Base-by-base conservation (phyloP, 2,113 vertebrate species). In the Irena cyanogastra region DNA sequence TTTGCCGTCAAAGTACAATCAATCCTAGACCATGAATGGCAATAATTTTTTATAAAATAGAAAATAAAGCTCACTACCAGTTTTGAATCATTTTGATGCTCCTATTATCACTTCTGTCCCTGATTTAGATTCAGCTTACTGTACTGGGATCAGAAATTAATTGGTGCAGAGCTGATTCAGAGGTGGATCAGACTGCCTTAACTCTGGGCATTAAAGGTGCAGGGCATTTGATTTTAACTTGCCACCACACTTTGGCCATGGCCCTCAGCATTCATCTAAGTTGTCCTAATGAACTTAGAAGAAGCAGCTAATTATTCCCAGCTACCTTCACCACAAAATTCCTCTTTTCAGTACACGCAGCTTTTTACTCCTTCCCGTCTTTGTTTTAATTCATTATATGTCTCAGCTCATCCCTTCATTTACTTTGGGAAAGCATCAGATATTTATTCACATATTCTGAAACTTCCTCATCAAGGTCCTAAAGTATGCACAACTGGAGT, bases 351-450 rank as follows among this genome's bases (percentile, higher is more conserved):
- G 15, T 59, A 30, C 3, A 71, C 1, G 1, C 13, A 41, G 14
- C 1, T 15, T 45, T 13, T 17, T 24, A 22, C 12, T 1, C 6
- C 2, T 2, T 1, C 6, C 1, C 9, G 30, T 27, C 22, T 54
- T 18, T 7, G 8, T 15, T 78, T 84, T 53, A n/a, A 30, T 59
- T 63, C 39, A 71, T 61, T 27, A 1, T 39, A 52, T 79, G 60
- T 83, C 28, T 82, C 33, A 60, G 42, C 17, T 88, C 33, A 60
- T 53, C 9, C 33, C 12, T 92, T 59, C 18, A 63, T 78, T 78
- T 30, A 31, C 27, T 65, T 39, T 50, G 57, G 56, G 70, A 84
- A 94, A 82, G 44, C 35, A 72, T 4, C 30, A 64, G 31, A 41
- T 60, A 19, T 80, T 83, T 81, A 77, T 44, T 20, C 17, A 65